Percentiles rank a stretch among this genome's conserved stretches.
phyloP scores from a whole-genome alignment of 1,140 invertebrate genomes.

The Drosophila yakuba region DNA sequence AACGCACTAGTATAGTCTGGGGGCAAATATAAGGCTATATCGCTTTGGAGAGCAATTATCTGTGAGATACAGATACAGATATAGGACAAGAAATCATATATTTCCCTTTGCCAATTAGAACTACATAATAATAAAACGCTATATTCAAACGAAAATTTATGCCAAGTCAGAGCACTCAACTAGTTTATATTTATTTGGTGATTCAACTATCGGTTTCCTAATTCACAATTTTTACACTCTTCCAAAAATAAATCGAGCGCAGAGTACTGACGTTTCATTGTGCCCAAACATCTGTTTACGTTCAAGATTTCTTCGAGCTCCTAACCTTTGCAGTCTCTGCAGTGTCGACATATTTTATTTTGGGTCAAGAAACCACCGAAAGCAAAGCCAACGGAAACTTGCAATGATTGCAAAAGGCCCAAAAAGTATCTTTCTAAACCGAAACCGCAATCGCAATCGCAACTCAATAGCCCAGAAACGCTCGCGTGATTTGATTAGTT shows the following conservation, averaged over 20 bases:
- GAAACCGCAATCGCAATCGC: constrained; percentile 18
- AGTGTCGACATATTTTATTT: constrained; percentile 42
- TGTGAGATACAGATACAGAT: too few relatives aligned
- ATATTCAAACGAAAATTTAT: not conserved
- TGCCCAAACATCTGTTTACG: not conserved
- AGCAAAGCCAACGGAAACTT: constrained; percentile 34
- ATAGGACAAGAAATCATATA: too few relatives aligned
- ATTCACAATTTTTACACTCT: not conserved
- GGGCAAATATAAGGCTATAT: not conserved
- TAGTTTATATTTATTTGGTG: too few relatives aligned
- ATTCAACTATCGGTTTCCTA: too few relatives aligned
- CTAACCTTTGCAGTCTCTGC: constrained; percentile 36
- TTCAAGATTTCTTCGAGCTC: constrained; percentile 8
- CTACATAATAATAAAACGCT: too few relatives aligned
- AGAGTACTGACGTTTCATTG: constrained; percentile 14
- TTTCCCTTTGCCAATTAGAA: too few relatives aligned
- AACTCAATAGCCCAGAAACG: constrained; percentile 3
- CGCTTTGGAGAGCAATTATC: not conserved
- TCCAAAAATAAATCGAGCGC: not conserved
- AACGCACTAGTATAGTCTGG: not conserved
- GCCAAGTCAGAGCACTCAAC: too few relatives aligned
- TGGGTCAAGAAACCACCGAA: constrained; percentile 40
- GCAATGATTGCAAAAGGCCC: constrained; percentile 41
- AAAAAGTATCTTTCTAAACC: constrained; percentile 23
- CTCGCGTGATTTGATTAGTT: constrained; percentile 30